These are phyloP conservation scores for Oscheius sp. DNA, from an alignment of 1,140 invertebrate genomes.

Conservation along the genomic window DNA sequence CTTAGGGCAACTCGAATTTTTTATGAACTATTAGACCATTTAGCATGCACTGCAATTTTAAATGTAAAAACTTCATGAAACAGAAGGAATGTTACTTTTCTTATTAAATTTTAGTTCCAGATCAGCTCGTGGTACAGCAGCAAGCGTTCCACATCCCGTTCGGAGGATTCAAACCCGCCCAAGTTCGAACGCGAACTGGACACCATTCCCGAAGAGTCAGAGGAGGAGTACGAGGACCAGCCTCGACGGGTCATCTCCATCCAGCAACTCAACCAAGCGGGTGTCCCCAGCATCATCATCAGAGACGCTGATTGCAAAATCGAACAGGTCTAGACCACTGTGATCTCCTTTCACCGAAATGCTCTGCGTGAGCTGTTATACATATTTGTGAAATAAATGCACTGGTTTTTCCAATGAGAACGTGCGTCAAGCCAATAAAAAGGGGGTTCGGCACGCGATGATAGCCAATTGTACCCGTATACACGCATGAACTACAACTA, in stretches of 20 bases:
- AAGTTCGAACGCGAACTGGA: background rate
- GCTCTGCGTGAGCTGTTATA: too few species aligned
- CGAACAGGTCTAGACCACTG: too few species aligned
- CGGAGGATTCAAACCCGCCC: background rate
- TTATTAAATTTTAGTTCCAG: background rate
- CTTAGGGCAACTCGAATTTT: too few species aligned
- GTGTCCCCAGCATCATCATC: background rate
- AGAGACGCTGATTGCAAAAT: background rate
- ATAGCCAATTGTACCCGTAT: too few species aligned
- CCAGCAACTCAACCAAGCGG: too few species aligned
- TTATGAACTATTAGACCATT: background rate
- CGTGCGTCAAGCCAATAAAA: too few species aligned
- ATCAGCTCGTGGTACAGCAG: background rate
- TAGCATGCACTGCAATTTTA: background rate
- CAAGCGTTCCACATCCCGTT: background rate
- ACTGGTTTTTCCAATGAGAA: too few species aligned
- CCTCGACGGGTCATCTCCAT: too few species aligned
- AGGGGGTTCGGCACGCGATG: too few species aligned
- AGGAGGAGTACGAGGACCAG: background rate
- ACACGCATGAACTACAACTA: too few species aligned
- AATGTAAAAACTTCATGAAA: background rate
- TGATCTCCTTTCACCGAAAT: too few species aligned
- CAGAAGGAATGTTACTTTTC: background rate
- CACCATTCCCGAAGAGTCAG: background rate
- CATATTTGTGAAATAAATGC: too few species aligned